These are phyloP conservation scores for Hyphantria cunea DNA, from an alignment of 1,140 invertebrate genomes.

Conservation along the genomic window DNA sequence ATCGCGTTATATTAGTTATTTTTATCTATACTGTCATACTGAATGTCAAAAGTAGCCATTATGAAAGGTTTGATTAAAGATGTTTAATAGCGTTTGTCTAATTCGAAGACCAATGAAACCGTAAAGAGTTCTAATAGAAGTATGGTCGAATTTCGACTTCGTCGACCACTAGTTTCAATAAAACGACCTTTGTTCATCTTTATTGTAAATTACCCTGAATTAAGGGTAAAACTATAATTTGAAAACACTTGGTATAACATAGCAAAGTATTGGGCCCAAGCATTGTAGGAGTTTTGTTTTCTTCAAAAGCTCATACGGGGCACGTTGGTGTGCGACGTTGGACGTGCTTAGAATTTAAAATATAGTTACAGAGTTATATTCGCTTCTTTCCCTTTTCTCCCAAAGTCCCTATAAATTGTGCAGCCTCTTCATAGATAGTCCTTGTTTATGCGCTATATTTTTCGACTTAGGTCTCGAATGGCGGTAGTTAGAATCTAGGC, in stretches of 20 bases:
- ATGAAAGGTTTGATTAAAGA: too few species aligned
- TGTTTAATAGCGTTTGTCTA: too few species aligned
- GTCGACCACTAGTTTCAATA: too few species aligned
- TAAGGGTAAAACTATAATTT: neutral
- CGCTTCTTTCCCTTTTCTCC: slow-evolving; percentile 13
- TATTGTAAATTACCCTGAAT: too few species aligned
- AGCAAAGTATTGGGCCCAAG: slow-evolving; percentile 14
- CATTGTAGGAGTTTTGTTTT: slow-evolving; percentile 42
- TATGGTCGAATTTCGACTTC: too few species aligned
- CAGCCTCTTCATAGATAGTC: slow-evolving; percentile 23
- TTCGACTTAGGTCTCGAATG: slow-evolving; percentile 20
- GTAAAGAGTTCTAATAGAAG: too few species aligned
- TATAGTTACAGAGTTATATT: slow-evolving; percentile 1
- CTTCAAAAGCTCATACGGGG: slow-evolving; percentile 36
- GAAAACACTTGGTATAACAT: slow-evolving; percentile 2
- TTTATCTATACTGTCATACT: too few species aligned
- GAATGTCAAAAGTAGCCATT: too few species aligned
- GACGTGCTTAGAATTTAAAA: slow-evolving; percentile 27
- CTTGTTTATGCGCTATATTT: slow-evolving; percentile 25
- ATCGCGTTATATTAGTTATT: too few species aligned
- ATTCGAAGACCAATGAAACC: too few species aligned
- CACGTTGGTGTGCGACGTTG: slow-evolving; percentile 24
- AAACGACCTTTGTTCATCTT: too few species aligned
- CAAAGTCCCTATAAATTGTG: slow-evolving; percentile 20
- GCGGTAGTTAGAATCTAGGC: neutral